Evolutionary conservation across 1,140 invertebrate species (phyloP), one percentile per base, ranked within the genome.

Genomic region (Drosophila virilis): DNA sequence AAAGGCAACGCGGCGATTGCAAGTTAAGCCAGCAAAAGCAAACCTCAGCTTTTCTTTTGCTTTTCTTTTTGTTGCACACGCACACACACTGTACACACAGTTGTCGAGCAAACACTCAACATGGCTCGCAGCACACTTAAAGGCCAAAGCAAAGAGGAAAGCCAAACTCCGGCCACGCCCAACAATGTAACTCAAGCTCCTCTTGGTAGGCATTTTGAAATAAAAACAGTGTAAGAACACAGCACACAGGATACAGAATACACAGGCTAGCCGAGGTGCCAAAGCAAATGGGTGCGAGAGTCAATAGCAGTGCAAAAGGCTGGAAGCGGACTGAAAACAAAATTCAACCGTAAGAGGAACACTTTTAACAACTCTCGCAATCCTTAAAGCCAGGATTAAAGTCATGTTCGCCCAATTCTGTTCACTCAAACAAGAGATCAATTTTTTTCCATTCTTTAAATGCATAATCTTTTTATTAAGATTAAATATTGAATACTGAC

Each of bases 211-310:
- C 28, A 12, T 32, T 59, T 15, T 55, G 8, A 40, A 33, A 12
- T n/a, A 8, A 43, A 45, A 45, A 17, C 57, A 46, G 32, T 45
- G 42, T 32, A n/a, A 33, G 22, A n/a, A 58, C 33, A 32, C 42
- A 22, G 52, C 33, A 37, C 32, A 54, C 9, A 54, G 13, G 33
- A 12, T 12, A 54, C 9, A 54, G 13, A 13, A 7, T 12, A 38
- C 35, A 38, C 6, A 45, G 6, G 32, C 42, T 9, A 13, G 9
- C 42, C 12, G 42, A 59, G 46, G 42, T 59, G 57, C 28, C 57
- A 59, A 46, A 33, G 32, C 57, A 59, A 46, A 46, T 59, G 46
- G n/a, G 42, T 59, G 32, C 8, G n/a, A 7, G 15, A 59, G 57
- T 46, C 32, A 58, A 46, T 45, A 17, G 57, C 55, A 43, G n/a